A percentile compares a stretch with the other conserved stretches of the same genome.
Evolutionary conservation across 2,797 vertebrate species (phyloP).

Genomic region (Acestrorhynchus altus): DNA sequence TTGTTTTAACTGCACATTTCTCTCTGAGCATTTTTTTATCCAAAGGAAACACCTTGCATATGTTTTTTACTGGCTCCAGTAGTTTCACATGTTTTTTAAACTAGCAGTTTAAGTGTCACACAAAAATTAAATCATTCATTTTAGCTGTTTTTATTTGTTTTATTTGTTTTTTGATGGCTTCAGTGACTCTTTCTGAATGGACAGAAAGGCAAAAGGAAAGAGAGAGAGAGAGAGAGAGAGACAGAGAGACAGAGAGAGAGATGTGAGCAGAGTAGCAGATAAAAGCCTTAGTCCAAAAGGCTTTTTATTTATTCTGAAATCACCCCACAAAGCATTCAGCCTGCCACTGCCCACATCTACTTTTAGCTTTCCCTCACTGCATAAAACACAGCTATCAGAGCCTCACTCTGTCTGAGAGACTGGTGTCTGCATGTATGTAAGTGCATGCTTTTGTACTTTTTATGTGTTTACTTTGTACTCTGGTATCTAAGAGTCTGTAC

Average conservation of each 20-base stretch:
- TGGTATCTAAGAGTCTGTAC: neutral
- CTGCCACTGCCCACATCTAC: slow-evolving; percentile 20
- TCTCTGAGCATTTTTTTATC: no score
- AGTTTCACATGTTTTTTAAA: no score
- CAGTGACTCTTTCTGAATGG: neutral
- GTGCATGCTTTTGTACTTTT: no score
- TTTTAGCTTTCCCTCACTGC: slow-evolving; percentile 33
- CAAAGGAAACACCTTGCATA: no score
- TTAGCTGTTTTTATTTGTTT: no score
- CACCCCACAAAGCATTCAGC: slow-evolving; percentile 41
- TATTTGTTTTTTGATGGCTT: no score
- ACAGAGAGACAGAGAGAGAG: neutral
- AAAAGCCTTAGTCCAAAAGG: neutral
- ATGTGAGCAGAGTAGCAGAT: slow-evolving; percentile 4
- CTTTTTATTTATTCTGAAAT: slow-evolving; percentile 50
- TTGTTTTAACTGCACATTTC: no score
- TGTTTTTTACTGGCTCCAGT: no score
- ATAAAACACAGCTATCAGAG: neutral
- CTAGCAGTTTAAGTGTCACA: no score
- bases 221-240: slow-evolving; percentile 1
- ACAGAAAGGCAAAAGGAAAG: neutral
- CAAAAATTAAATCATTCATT: no score
- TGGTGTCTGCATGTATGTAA: neutral
- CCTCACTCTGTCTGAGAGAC: slow-evolving; percentile 1
- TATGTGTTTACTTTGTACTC: slow-evolving; percentile 5